Evolutionary conservation across 1,140 invertebrate species (phyloP).

Genomic region (Drosophila sucinea): DNA sequence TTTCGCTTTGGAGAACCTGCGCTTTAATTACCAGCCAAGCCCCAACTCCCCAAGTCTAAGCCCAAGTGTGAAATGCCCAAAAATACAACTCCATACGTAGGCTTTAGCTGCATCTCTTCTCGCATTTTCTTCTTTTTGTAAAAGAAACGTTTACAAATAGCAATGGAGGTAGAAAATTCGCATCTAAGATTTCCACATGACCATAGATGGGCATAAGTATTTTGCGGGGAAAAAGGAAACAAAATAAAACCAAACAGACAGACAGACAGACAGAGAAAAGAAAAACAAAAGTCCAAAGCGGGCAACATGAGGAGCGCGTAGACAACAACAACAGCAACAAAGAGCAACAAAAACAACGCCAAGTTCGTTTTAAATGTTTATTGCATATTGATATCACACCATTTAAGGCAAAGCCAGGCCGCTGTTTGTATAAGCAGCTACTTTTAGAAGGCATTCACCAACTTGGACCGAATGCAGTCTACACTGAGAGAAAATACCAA

Average conservation of each 20-base stretch:
- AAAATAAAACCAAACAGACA: not conserved
- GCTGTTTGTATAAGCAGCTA: slow-evolving; percentile 64
- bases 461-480: slow-evolving; percentile 1
- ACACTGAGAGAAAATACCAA: not conserved
- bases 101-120: not conserved
- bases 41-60: not conserved
- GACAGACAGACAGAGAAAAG: slow-evolving; percentile 2
- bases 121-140: not conserved
- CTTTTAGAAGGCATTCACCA: slow-evolving; percentile 48
- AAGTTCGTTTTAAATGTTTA: slow-evolving; percentile 79
- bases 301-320: slow-evolving; percentile 52
- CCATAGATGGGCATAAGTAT: slow-evolving; percentile 55
- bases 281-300: slow-evolving; percentile 43
- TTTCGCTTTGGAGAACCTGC: slow-evolving; percentile 4
- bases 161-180: slow-evolving; percentile 16
- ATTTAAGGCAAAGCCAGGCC: slow-evolving; percentile 66
- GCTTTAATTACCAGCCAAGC: slow-evolving; percentile 15
- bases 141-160: slow-evolving; percentile 8
- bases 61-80: slow-evolving; percentile 9
- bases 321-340: slow-evolving; percentile 36
- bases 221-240: slow-evolving; percentile 21
- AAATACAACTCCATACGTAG: not conserved
- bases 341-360: slow-evolving; percentile 54
- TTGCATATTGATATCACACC: slow-evolving; percentile 78
- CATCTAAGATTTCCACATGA: slow-evolving; percentile 70